Evolutionary conservation across 2,797 vertebrate species (phyloP), one percentile per base, ranked within the genome.

Genomic region (Ambastaia sidthimunki): DNA sequence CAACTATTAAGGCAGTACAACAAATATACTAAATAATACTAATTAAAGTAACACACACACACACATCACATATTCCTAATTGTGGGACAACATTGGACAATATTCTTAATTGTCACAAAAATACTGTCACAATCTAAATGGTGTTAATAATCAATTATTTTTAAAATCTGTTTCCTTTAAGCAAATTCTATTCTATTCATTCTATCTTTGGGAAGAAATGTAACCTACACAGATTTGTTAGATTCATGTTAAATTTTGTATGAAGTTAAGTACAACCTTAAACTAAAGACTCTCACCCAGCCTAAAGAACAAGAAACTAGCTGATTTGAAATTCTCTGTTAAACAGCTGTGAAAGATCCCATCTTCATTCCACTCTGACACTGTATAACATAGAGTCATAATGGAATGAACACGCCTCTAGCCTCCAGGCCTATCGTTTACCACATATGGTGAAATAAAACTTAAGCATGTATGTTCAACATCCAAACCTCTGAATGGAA

Each of bases 371-470:
- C 50, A 67, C 19, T 44, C 34, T 55, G 34, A 67, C 3, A 18
- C 3, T 25, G 50, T 55, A 18, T 21, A 55, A 55, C 3, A 18
- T 50, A 44, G 16, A 60, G 23, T 50, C 18, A 31, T 37, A 21
- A 65, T 37, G 59, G 25, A 50, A 68, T 16, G 5, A n/a, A 47
- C 47, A 73, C 50, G 52, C 59, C 47, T 71, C 25, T 23, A 23
- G 48, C 31, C 62, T 59, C 18, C 34, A 41, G 47, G 7, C 28
- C 15, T 28, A 72, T 59, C 71, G 66, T 28, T 50, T 63, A 54
- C 47, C 60, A 63, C 52, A 80, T 72, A 72, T 60, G 63, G 76
- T 76, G n/a, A 62, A 68, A 75, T 71, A 6, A 59, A 59, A 59
- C 48, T 57, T 11, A 31, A 55, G 23, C 16, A 57, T 77, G 7